Percentiles rank a stretch among this genome's conserved stretches.
Conservation (phyloP, 1,140 invertebrate species). For the Cryptotermes secundus region DNA sequence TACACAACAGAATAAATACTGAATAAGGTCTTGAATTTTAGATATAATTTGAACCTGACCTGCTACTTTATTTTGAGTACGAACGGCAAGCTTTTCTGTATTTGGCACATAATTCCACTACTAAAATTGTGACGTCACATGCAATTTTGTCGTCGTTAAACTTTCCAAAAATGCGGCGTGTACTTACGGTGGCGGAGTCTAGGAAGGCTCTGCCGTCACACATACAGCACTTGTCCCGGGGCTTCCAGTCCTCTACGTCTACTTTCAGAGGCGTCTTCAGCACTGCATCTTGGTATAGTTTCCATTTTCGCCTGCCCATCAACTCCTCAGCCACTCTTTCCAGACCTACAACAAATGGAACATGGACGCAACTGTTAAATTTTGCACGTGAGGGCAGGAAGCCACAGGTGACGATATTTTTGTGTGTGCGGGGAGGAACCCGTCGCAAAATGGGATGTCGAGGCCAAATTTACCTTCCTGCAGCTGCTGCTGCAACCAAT, state of each 20-base stretch:
- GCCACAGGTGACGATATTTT: neutral
- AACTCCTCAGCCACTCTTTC: constrained; percentile 94
- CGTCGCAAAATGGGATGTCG: neutral
- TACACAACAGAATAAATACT: too few relatives aligned
- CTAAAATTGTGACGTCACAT: too few relatives aligned
- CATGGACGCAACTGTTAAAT: neutral
- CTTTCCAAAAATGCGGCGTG: too few relatives aligned
- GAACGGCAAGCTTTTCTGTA: too few relatives aligned
- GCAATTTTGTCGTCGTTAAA: too few relatives aligned
- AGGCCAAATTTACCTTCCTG: neutral
- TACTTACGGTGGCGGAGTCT: constrained; percentile 28
- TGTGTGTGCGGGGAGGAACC: too few relatives aligned
- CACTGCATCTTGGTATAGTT: constrained; percentile 79
- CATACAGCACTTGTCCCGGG: constrained; percentile 82
- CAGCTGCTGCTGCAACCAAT: neutral
- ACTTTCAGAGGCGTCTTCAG: constrained; percentile 61
- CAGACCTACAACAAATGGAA: constrained; percentile 67
- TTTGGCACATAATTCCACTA: too few relatives aligned
- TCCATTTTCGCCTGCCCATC: constrained; percentile 92
- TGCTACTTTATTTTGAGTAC: too few relatives aligned
- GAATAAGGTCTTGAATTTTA: too few relatives aligned
- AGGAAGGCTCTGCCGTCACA: constrained; percentile 68
- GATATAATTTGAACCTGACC: too few relatives aligned
- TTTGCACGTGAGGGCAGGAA: neutral
- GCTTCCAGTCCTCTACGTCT: constrained; percentile 69